phyloP scores from a whole-genome alignment of 2,888 invertebrate species.

The Eubasilissa splendida region DNA sequence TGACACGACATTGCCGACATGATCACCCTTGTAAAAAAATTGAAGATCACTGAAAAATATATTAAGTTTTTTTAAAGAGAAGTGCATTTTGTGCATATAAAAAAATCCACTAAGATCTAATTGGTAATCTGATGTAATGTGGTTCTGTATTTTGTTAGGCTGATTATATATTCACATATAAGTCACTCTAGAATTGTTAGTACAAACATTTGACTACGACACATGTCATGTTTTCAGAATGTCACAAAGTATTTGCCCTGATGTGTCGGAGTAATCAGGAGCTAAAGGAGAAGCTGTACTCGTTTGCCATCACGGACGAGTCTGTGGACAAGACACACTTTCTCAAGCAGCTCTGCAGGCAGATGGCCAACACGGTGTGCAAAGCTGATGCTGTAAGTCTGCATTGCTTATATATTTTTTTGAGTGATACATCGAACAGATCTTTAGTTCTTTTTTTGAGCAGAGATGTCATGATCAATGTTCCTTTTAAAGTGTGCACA shows the following conservation, averaged over 20 bases:
- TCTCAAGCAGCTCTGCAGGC: conserved; percentile 87
- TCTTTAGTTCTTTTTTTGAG: conserved; percentile 4
- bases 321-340: conserved; percentile 87
- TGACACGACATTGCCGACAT: too few species aligned
- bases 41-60: too few species aligned
- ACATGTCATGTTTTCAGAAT: conserved; percentile 72
- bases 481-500: too few species aligned
- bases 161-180: background rate
- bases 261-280: conserved; percentile 90
- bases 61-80: too few species aligned
- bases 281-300: conserved; percentile 88
- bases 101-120: background rate
- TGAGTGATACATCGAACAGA: background rate
- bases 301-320: conserved; percentile 89
- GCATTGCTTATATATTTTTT: background rate
- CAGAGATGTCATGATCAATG: background rate
- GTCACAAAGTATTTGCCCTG: conserved; percentile 91
- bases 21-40: too few species aligned
- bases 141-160: too few species aligned
- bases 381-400: conserved; percentile 90
- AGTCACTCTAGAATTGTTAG: background rate
- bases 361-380: conserved; percentile 94
- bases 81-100: background rate
- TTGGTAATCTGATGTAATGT: too few species aligned
- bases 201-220: background rate